Conservation (phyloP, 2,113 vertebrate species). For the Psittacara wagleri region DNA sequence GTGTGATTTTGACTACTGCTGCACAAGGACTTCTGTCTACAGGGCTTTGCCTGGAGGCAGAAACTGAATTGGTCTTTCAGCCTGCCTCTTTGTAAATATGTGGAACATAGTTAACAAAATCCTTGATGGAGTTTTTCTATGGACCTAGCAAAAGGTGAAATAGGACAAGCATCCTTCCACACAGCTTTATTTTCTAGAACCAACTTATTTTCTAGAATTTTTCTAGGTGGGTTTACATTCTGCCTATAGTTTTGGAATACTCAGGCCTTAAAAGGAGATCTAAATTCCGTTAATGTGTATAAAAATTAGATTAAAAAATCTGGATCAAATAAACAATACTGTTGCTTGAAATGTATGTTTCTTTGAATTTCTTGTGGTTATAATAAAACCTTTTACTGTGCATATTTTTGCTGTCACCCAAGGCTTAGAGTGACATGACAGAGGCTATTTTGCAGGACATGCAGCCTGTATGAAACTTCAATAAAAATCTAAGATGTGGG, state of each 20-base stretch:
- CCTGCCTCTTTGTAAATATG: neutral
- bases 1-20: neutral
- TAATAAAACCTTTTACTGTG: neutral
- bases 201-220: neutral
- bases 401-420: neutral
- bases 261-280: neutral
- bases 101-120: neutral
- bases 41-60: neutral
- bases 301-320: neutral
- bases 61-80: neutral
- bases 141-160: neutral
- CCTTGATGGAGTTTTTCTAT: neutral
- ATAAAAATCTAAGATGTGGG: neutral
- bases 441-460: neutral
- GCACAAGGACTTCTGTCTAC: neutral
- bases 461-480: neutral
- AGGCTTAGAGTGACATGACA: neutral
- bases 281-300: neutral
- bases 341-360: neutral
- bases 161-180: neutral
- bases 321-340: neutral
- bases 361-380: neutral
- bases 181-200: neutral
- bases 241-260: neutral
- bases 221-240: neutral